Evolutionary conservation across 1,140 invertebrate genomes (phyloP), one percentile per base, ranked within the genome.

Genomic region (Drosophila pseudoobscura): DNA sequence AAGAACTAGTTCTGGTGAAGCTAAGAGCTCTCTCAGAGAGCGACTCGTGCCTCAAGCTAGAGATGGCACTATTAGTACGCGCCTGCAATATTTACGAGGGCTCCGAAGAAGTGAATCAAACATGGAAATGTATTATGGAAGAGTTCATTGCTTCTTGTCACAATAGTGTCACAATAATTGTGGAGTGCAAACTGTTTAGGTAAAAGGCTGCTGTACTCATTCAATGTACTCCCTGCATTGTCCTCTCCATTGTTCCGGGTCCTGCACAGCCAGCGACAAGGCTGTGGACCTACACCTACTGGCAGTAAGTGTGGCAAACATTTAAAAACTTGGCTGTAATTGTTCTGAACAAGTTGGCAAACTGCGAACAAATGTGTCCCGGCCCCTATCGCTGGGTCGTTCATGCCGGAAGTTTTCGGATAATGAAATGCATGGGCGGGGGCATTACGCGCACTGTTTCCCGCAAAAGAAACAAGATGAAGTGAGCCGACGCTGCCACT

Each of bases 371-470:
- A 77, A 80, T 87, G 73, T 74, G 49, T 35, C 31, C 31, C 31
- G 31, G 31, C 68, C 64, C 66, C 78, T 75, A 82, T 75, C 64
- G 77, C 77, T 78, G 65, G 65, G 43, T 53, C 73, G 65, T 55
- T 64, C 52, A 79, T 65, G 62, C 53, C 76, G 75, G 80, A 83
- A 84, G 80, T 76, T 80, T 77, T 69, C 58, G 59, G 76, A 84
- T 85, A 84, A 84, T 87, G 82, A 80, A 78, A 76, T 71, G 80
- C 52, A 35, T 56, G 24, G 71, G 53, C 15, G 39, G 35, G 15
- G n/a, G 62, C 29, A 31, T 8, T 31, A 8, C 29, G 17, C 43
- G 45, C 20, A 9, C 50, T 7, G 41, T 24, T 52, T 60, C 54
- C 57, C 61, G 72, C 68, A 73, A 72, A 73, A 55, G 69, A 72